phyloP scores from a whole-genome alignment of 2,888 invertebrate species.

The Scaptomyza tumidula region DNA sequence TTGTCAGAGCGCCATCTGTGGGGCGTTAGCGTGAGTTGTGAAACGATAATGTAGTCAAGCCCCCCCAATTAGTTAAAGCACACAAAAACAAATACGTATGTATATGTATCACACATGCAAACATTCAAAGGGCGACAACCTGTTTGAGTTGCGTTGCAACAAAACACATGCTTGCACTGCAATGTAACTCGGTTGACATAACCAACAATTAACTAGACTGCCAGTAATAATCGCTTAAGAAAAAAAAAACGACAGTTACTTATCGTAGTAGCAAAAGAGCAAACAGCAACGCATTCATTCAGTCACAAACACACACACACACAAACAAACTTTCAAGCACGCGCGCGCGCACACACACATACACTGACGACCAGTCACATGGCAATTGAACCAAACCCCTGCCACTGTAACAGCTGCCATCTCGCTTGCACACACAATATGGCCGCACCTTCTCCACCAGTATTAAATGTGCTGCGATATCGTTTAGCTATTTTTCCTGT shows the following conservation, averaged over 20 bases:
- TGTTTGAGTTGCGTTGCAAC: slow-evolving; percentile 26
- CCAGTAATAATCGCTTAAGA: slow-evolving; percentile 35
- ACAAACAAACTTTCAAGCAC: neutral
- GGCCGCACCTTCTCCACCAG: slow-evolving; percentile 67
- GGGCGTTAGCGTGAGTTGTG: slow-evolving; percentile 32
- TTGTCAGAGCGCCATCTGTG: slow-evolving; percentile 60
- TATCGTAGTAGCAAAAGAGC: slow-evolving; percentile 33
- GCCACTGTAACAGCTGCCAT: slow-evolving; percentile 59
- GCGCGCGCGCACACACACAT: slow-evolving; percentile 33
- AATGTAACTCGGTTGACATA: slow-evolving; percentile 8
- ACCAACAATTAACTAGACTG: slow-evolving; percentile 21
- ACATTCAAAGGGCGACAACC: slow-evolving; percentile 40
- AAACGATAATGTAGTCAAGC: slow-evolving; percentile 38
- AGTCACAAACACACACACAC: slow-evolving; percentile 20
- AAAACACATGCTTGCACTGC: slow-evolving; percentile 5
- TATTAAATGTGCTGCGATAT: slow-evolving; percentile 48
- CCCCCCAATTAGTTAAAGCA: slow-evolving; percentile 33
- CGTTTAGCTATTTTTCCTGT: slow-evolving; percentile 67
- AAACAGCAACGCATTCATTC: slow-evolving; percentile 35
- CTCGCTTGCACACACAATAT: slow-evolving; percentile 59
- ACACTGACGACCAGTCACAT: slow-evolving; percentile 67
- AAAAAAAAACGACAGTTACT: slow-evolving; percentile 25
- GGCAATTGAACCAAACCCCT: slow-evolving; percentile 73
- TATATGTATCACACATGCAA: neutral
- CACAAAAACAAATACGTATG: neutral